Conservation (phyloP, 1,140 invertebrate species). For the Lordiphosa clarofinis region DNA sequence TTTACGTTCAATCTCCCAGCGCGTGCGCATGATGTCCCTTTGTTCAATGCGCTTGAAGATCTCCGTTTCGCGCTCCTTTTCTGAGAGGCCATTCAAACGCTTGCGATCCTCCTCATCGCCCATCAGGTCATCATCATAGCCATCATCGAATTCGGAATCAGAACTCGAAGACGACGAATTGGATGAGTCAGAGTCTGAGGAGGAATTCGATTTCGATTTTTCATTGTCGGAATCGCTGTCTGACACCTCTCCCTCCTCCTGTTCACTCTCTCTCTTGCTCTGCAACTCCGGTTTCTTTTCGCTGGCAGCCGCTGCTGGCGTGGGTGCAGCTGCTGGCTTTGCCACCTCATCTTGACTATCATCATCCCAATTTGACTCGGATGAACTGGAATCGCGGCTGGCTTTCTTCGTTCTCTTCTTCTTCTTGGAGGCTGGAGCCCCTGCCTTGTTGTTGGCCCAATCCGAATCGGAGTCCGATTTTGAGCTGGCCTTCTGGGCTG, state of each 20-base stretch:
- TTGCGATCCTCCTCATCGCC: slow-evolving; percentile 97
- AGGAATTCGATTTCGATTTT: slow-evolving; percentile 47
- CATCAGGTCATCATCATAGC: slow-evolving; percentile 97
- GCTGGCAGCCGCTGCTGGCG: slow-evolving; percentile 14
- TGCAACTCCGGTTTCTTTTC: slow-evolving; percentile 1
- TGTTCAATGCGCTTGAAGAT: slow-evolving; percentile 97
- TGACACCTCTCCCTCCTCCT: slow-evolving; percentile 73
- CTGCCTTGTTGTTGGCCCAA: slow-evolving; percentile 80
- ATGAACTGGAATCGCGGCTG: slow-evolving; percentile 83
- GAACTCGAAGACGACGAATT: slow-evolving; percentile 73
- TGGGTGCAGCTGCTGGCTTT: slow-evolving; percentile 5
- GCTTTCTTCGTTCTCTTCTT: slow-evolving; percentile 83
- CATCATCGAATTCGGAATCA: slow-evolving; percentile 82
- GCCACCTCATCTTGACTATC: slow-evolving; percentile 49
- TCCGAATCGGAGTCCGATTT: slow-evolving; percentile 82
- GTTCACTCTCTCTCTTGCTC: slow-evolving; percentile 40
- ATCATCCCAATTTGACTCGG: slow-evolving; percentile 80
- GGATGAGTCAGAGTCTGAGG: slow-evolving; percentile 47
- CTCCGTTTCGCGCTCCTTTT: slow-evolving; percentile 98
- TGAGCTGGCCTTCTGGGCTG: slow-evolving; percentile 75
- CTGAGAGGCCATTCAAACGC: slow-evolving; percentile 93
- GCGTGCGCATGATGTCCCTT: slow-evolving; percentile 93
- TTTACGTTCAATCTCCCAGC: slow-evolving; percentile 98
- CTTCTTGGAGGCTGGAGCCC: slow-evolving; percentile 81
- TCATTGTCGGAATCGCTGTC: slow-evolving; percentile 65